These are phyloP conservation scores for Teleiodes luculella DNA, from an alignment of 2,888 invertebrate genomes.

Conservation along the genomic window DNA sequence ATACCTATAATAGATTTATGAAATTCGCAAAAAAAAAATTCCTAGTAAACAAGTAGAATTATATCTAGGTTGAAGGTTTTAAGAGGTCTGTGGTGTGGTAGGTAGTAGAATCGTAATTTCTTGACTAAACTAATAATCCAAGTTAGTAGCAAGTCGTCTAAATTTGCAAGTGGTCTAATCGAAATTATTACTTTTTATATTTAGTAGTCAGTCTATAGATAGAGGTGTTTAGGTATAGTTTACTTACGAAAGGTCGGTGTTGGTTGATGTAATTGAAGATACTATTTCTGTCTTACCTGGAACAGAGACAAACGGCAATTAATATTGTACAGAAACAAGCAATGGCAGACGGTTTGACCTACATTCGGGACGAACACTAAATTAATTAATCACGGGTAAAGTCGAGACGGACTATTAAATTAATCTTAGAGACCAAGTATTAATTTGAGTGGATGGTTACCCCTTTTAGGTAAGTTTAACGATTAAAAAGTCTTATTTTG, in stretches of 20 bases:
- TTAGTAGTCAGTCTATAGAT: too few relatives aligned
- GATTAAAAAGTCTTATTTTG: not conserved
- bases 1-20: too few relatives aligned
- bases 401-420: not conserved
- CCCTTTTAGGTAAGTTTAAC: not conserved
- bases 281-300: not conserved
- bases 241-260: not conserved
- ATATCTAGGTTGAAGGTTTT: too few relatives aligned
- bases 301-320: not conserved
- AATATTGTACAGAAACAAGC: not conserved
- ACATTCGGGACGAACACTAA: not conserved
- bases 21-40: too few relatives aligned
- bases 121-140: too few relatives aligned
- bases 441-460: not conserved
- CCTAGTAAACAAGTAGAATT: too few relatives aligned
- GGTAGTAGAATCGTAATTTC: too few relatives aligned
- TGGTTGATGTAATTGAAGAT: not conserved
- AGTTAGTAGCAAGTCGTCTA: too few relatives aligned
- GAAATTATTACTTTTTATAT: too few relatives aligned
- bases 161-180: too few relatives aligned
- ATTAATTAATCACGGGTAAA: not conserved
- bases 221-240: too few relatives aligned
- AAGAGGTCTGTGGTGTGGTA: too few relatives aligned
- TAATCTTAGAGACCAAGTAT: not conserved
- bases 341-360: not conserved